Base-by-base conservation (phyloP, 2,888 invertebrate genomes). In the Himalopsyche japonica region DNA sequence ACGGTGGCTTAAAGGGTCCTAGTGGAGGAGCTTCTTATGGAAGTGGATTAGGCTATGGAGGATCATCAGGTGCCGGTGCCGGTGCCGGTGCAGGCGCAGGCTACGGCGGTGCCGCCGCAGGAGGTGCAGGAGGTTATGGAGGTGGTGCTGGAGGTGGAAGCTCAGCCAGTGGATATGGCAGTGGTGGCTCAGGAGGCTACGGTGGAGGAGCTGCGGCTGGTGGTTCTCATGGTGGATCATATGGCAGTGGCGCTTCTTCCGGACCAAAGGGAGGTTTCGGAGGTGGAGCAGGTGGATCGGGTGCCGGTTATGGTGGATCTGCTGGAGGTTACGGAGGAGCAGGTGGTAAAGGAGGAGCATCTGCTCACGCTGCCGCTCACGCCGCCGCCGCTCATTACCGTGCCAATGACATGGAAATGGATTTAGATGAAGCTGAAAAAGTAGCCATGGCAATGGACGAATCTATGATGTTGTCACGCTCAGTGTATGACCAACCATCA, bases 401-500 rank as follows among this genome's bases (percentile, higher is more conserved):
- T 78, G 20, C 84, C 20, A 49, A 30, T 15, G 76, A 78, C 4
- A 81, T 81, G 81, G 79, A 82, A 8, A 81, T 81, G 76, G 70
- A 81, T 24, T 4, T 24, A 15, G 37, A 34, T 7, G 48, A 48
- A 48, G 79, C 20, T 12, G 24, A 24, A 47, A 24, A 80, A 80
- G 30, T 18, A 32, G 48, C 30, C n/a, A 37, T 64, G 18, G 76
- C 47, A 18, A 76, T 81, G 32, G 57, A 82, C 18, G 82, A 77
- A 76, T 49, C 27, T 20, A 24, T 47, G 18, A 48, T 82, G 76
- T 48, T 79, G 47, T 80, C 80, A 8, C 80, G 85, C 10, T 83
- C 85, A 0, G 85, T 49, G 1, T 85, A 85, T 32, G 76, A 83
- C 70, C 49, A 82, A n/a, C 70, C 82, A 2, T 57, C 57, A 57